These are phyloP conservation scores for Uromys caudimaculatus DNA, from an alignment of 2,797 vertebrate genomes.

Conservation along the genomic window DNA sequence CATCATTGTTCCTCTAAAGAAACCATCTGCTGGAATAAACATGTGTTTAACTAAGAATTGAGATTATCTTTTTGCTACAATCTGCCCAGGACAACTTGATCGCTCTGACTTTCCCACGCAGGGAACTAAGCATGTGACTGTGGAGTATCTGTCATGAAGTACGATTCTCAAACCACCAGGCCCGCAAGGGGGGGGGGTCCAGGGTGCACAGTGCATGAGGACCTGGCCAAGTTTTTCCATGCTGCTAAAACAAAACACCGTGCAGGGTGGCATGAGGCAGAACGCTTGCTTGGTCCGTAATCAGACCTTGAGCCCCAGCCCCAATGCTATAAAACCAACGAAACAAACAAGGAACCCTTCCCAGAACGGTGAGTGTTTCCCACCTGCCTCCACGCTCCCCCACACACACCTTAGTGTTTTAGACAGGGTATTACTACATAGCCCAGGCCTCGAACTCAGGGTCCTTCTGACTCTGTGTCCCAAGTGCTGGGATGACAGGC, in stretches of 20 bases:
- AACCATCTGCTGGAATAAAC: constrained; percentile 44
- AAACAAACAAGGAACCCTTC: background rate
- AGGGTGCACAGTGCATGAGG: background rate
- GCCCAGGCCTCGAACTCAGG: background rate
- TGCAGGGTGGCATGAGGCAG: background rate
- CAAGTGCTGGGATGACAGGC: background rate
- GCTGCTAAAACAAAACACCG: background rate
- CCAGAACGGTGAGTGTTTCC: background rate
- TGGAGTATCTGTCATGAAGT: background rate
- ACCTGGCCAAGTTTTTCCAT: background rate
- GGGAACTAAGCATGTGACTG: constrained; percentile 13
- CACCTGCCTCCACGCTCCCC: no score
- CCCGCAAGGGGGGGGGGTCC: background rate
- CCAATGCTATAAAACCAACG: background rate
- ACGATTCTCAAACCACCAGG: background rate
- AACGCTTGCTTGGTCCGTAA: background rate
- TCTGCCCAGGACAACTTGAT: background rate
- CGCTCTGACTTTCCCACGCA: background rate
- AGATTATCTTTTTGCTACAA: background rate
- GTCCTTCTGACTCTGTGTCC: background rate
- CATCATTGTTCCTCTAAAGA: constrained; percentile 17
- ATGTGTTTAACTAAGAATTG: constrained; percentile 8
- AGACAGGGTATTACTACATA: no score
- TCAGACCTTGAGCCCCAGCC: background rate
- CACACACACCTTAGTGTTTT: background rate